Evolutionary conservation across 2,797 vertebrate genomes (phyloP).

Genomic region (Dendrocincla tyrannina): DNA sequence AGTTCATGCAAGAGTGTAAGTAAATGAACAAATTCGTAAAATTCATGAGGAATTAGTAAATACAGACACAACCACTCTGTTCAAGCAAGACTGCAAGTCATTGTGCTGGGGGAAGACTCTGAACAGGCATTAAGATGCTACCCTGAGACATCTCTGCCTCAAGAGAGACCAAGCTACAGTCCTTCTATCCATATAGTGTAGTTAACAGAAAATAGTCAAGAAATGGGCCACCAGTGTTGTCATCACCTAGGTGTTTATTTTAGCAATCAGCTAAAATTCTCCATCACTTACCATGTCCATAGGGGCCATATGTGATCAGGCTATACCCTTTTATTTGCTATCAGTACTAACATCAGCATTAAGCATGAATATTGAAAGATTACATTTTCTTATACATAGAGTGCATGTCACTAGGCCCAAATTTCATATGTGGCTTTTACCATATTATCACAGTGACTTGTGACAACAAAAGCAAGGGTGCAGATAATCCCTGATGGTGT

Average conservation of each 20-base stretch:
- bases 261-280: neutral
- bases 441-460: neutral
- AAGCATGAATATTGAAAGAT: neutral
- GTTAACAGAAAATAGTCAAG: neutral
- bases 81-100: neutral
- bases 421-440: neutral
- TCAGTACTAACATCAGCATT: neutral
- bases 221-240: neutral
- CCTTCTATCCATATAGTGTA: rapidly evolving
- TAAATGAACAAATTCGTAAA: neutral
- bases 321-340: neutral
- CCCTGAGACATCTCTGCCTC: neutral
- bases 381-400: neutral
- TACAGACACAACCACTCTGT: neutral
- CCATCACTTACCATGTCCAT: rapidly evolving
- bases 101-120: neutral
- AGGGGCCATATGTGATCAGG: neutral
- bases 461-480: neutral
- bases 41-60: neutral
- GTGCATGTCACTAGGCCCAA: neutral
- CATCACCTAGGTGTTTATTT: neutral
- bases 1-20: rapidly evolving
- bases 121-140: neutral
- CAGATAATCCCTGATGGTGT: neutral
- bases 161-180: neutral